Percentiles rank a stretch among this genome's conserved stretches.
Evolutionary conservation across 2,113 vertebrate genomes (phyloP).

Genomic region (Poeciliopsis turrubarensis): DNA sequence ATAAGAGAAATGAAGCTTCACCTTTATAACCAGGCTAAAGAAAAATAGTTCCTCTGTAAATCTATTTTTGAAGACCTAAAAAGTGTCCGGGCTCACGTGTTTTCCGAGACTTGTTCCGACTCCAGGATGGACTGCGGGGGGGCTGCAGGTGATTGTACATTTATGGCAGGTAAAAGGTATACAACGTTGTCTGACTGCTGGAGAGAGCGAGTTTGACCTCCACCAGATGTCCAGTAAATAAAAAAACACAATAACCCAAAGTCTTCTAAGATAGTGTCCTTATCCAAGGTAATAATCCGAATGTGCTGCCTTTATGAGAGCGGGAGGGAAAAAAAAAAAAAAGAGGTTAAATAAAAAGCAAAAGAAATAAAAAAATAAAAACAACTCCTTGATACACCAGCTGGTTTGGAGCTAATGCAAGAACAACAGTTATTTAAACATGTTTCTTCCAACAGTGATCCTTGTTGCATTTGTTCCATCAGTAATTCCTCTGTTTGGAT

Average conservation of each 20-base stretch:
- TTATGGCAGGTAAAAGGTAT: slow-evolving; percentile 6
- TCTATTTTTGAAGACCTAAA: slow-evolving; percentile 59
- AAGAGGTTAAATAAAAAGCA: slow-evolving; percentile 60
- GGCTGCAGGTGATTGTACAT: slow-evolving; percentile 24
- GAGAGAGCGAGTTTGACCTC: slow-evolving; percentile 30
- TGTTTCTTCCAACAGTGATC: slow-evolving; percentile 63
- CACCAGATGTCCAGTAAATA: slow-evolving; percentile 31
- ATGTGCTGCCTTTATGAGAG: slow-evolving; percentile 40
- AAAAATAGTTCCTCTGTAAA: slow-evolving; percentile 54
- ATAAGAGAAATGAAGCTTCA: slow-evolving; percentile 58
- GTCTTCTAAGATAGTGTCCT: slow-evolving; percentile 63
- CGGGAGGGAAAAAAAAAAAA: neutral
- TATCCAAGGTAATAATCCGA: slow-evolving; percentile 56
- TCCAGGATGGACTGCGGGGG: slow-evolving; percentile 30
- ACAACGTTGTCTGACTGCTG: slow-evolving; percentile 41
- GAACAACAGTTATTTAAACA: slow-evolving; percentile 57
- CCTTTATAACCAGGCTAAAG: slow-evolving; percentile 54
- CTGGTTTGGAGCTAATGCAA: slow-evolving; percentile 57
- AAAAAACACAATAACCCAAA: slow-evolving; percentile 47
- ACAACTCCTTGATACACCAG: slow-evolving; percentile 54
- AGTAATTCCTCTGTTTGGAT: slow-evolving; percentile 75
- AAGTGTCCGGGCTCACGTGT: slow-evolving; percentile 46
- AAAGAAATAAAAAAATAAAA: slow-evolving; percentile 33
- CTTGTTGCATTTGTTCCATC: slow-evolving; percentile 55
- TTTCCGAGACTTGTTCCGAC: slow-evolving; percentile 22